Evolutionary conservation across 2,888 invertebrate genomes (phyloP).

Genomic region (Lissonota sp.): DNA sequence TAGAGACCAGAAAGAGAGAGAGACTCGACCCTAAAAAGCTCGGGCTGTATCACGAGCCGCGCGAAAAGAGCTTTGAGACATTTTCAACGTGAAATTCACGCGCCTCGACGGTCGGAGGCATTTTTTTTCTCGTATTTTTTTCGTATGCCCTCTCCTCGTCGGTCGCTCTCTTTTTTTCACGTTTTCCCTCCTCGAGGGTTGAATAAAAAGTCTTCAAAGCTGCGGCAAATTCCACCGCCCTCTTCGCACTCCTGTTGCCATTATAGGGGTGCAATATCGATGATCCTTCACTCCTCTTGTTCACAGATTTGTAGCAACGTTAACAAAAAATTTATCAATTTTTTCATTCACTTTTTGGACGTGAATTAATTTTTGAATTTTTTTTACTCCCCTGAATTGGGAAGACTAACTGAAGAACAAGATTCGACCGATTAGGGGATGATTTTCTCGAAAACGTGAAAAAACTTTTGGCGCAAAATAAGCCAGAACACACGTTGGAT

Average conservation of each 20-base stretch:
- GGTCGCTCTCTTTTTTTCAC: slow-evolving; percentile 3
- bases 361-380: too few species aligned
- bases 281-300: neutral
- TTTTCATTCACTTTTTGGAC: neutral
- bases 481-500: neutral
- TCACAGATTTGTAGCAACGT: neutral
- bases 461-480: neutral
- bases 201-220: too few species aligned
- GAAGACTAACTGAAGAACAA: neutral
- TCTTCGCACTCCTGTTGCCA: too few species aligned
- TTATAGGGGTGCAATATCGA: neutral
- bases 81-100: slow-evolving; percentile 51
- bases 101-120: slow-evolving; percentile 34
- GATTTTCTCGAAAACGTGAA: neutral
- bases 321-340: neutral
- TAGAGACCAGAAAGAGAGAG: neutral
- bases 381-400: too few species aligned
- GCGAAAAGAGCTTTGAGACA: slow-evolving; percentile 50
- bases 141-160: slow-evolving; percentile 2
- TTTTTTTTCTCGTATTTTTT: slow-evolving; percentile 14
- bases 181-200: too few species aligned
- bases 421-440: slow-evolving; percentile 1
- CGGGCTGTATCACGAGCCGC: slow-evolving; percentile 22
- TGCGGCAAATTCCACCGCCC: too few species aligned
- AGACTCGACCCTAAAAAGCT: slow-evolving; percentile 43